These are phyloP conservation scores for Zaprionus ghesquierei DNA, from an alignment of 1,140 invertebrate species.

Conservation along the genomic window DNA sequence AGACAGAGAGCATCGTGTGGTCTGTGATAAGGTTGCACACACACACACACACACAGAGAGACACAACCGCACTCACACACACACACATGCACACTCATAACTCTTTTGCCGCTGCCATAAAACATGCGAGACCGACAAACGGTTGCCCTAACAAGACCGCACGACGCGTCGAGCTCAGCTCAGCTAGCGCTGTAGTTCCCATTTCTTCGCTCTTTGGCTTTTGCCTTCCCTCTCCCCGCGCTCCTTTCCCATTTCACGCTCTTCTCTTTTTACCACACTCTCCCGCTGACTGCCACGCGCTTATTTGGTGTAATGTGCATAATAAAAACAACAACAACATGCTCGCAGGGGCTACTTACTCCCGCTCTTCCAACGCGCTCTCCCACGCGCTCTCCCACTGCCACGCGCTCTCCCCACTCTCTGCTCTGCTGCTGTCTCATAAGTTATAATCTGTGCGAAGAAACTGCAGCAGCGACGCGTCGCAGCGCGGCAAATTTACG, in stretches of 20 bases:
- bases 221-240: not conserved
- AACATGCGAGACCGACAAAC: conserved; percentile 32
- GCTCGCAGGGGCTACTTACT: conserved; percentile 14
- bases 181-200: not conserved
- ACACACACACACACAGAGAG: not conserved
- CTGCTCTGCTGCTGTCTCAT: conserved; percentile 20
- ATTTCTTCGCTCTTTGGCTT: not conserved
- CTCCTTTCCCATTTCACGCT: not conserved
- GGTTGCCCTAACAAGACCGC: conserved; percentile 27
- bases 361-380: not conserved
- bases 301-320: conserved; percentile 50
- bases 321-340: conserved; percentile 31
- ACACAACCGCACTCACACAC: conserved; percentile 1
- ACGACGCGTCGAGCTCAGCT: conserved; percentile 26
- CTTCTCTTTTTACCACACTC: not conserved
- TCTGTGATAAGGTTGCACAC: conserved; percentile 34
- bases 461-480: conserved; percentile 51
- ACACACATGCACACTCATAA: conserved; percentile 12
- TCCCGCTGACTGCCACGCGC: not conserved
- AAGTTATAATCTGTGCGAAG: conserved; percentile 64
- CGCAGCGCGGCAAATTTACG: conserved; percentile 58
- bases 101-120: conserved; percentile 29
- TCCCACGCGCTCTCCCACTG: not conserved
- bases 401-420: not conserved
- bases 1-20: conserved; percentile 41